Evolutionary conservation across 2,888 invertebrate genomes (phyloP).

Genomic region (Bembecia ichneumoniformis): DNA sequence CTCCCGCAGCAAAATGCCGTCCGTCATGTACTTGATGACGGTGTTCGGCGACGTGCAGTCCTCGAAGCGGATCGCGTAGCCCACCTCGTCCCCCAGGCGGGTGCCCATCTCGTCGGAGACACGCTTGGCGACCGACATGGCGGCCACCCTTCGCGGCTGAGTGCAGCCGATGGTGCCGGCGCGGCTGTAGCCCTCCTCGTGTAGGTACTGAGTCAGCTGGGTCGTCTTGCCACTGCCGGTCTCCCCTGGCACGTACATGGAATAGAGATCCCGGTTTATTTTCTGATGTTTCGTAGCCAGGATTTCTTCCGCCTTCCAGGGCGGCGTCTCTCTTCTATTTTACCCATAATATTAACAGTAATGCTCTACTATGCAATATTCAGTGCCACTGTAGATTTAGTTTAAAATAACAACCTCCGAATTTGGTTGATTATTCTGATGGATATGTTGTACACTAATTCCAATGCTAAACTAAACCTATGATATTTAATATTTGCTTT

Average conservation of each 20-base stretch:
- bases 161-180: conserved; percentile 98
- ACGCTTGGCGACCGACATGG: conserved; percentile 99
- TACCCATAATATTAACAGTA: no score
- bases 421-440: no score
- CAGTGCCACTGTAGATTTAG: no score
- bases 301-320: no score
- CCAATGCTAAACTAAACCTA: no score
- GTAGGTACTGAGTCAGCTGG: conserved; percentile 96
- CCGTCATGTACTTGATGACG: conserved; percentile 99
- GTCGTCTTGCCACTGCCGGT: conserved; percentile 98
- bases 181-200: conserved; percentile 95
- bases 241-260: conserved; percentile 73
- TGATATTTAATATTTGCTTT: no score
- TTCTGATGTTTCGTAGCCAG: no score
- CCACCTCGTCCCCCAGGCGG: conserved; percentile 90
- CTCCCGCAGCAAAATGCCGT: conserved; percentile 97
- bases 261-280: no score
- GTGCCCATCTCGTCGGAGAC: conserved; percentile 98
- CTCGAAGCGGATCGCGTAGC: conserved; percentile 99
- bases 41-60: conserved; percentile 97
- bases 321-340: no score
- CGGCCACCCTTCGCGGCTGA: conserved; percentile 94
- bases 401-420: no score
- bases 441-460: no score
- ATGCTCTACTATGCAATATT: no score